Evolutionary conservation across 2,888 invertebrate species (phyloP).

Genomic region (Drosophila mimetica): DNA sequence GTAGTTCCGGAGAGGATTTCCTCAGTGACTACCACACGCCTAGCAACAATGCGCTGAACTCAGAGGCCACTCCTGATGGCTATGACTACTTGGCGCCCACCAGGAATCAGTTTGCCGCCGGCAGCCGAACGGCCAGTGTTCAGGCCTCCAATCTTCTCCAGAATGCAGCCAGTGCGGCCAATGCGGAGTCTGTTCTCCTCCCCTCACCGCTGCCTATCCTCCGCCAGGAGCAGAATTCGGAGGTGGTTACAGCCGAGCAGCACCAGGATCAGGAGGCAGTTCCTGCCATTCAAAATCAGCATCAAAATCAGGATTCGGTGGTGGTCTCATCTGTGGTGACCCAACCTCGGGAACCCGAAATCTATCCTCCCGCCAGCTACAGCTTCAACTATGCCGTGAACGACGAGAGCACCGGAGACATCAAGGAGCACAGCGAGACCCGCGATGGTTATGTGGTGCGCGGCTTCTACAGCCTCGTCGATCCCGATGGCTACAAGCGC

Average conservation of each 20-base stretch:
- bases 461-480: constrained; percentile 85
- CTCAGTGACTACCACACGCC: constrained; percentile 53
- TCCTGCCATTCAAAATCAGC: not conserved
- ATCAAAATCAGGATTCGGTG: not conserved
- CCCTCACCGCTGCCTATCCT: constrained; percentile 33
- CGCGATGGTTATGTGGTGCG: constrained; percentile 85
- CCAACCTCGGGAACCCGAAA: constrained; percentile 48
- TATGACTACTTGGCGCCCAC: constrained; percentile 55
- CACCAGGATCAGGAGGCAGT: constrained; percentile 46
- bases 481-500: constrained; percentile 85
- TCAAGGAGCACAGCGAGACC: constrained; percentile 85
- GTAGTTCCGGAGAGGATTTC: constrained; percentile 60
- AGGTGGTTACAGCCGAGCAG: constrained; percentile 4
- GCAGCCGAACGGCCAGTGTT: constrained; percentile 27
- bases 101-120: constrained; percentile 35
- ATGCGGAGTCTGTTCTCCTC: not conserved
- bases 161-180: constrained; percentile 36
- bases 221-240: constrained; percentile 13
- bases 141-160: constrained; percentile 44
- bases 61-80: constrained; percentile 64
- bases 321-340: constrained; percentile 32
- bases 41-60: constrained; percentile 56
- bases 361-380: constrained; percentile 76
- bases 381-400: constrained; percentile 84
- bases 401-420: constrained; percentile 85